Conservation (phyloP, 2,113 vertebrate species). For the Bos indicus region DNA sequence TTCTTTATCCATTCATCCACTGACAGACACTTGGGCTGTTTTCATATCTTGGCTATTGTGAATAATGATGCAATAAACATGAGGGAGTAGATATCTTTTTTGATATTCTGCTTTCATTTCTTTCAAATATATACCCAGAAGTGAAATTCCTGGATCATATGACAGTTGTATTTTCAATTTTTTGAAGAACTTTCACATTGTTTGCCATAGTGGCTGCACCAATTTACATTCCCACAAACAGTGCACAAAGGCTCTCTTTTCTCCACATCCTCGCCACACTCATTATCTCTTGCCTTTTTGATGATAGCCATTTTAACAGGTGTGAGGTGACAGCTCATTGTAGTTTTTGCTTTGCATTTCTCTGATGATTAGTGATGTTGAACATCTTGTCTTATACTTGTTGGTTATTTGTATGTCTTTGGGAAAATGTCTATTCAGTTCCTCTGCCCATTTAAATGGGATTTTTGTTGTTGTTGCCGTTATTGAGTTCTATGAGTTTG, state of each 20-base stretch:
- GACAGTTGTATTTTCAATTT: background rate
- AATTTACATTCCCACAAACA: background rate
- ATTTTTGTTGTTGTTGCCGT: background rate
- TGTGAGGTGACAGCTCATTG: background rate
- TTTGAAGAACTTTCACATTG: background rate
- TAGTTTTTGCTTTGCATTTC: background rate
- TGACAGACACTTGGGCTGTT: background rate
- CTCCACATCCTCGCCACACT: background rate
- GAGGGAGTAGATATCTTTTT: background rate
- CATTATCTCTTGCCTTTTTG: background rate
- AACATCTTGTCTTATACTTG: background rate
- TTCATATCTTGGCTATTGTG: background rate
- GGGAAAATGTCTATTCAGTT: background rate
- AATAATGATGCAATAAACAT: background rate
- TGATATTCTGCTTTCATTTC: background rate
- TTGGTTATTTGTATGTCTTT: background rate
- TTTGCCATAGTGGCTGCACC: background rate
- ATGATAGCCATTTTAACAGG: background rate
- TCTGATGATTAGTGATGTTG: background rate
- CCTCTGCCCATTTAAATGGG: background rate
- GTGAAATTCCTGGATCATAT: background rate
- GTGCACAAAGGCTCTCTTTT: background rate
- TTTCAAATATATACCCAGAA: background rate
- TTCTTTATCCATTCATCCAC: background rate
- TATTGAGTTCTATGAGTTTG: background rate